These are phyloP conservation scores for Orthosia incerta DNA, from an alignment of 2,888 invertebrate genomes.

Conservation along the genomic window DNA sequence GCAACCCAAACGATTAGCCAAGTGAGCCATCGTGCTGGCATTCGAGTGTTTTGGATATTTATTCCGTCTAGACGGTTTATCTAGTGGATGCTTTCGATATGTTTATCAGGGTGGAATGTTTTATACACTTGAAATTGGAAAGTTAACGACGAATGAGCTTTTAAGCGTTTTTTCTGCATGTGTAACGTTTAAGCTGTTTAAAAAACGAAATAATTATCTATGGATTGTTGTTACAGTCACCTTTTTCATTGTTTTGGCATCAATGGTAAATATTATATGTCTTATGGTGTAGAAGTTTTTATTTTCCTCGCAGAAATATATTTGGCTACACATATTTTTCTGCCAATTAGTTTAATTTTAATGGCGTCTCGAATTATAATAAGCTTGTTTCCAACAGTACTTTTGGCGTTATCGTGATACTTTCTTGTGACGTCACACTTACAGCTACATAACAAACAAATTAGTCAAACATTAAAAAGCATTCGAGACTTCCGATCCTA, in stretches of 20 bases:
- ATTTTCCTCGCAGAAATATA: slow-evolving; percentile 19
- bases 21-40: slow-evolving; percentile 89
- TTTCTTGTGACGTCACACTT: slow-evolving; percentile 62
- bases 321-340: slow-evolving; percentile 58
- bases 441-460: slow-evolving; percentile 78
- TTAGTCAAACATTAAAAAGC: slow-evolving; percentile 85
- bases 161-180: slow-evolving; percentile 71
- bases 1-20: slow-evolving; percentile 87
- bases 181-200: slow-evolving; percentile 48
- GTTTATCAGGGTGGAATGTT: slow-evolving; percentile 86
- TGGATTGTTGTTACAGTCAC: slow-evolving; percentile 12
- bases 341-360: slow-evolving; percentile 72
- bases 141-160: slow-evolving; percentile 74
- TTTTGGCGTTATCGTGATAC: slow-evolving; percentile 64
- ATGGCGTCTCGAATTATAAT: slow-evolving; percentile 64
- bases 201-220: slow-evolving; percentile 45
- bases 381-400: slow-evolving; percentile 58
- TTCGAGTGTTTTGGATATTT: slow-evolving; percentile 89
- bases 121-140: slow-evolving; percentile 85
- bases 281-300: background rate
- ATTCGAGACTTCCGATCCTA: slow-evolving; percentile 85
- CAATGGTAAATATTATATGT: background rate
- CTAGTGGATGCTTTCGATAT: slow-evolving; percentile 82
- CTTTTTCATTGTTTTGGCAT: slow-evolving; percentile 4
- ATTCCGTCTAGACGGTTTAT: slow-evolving; percentile 89